phyloP scores from a whole-genome alignment of 2,113 vertebrate species.

The Sylvia atricapilla region DNA sequence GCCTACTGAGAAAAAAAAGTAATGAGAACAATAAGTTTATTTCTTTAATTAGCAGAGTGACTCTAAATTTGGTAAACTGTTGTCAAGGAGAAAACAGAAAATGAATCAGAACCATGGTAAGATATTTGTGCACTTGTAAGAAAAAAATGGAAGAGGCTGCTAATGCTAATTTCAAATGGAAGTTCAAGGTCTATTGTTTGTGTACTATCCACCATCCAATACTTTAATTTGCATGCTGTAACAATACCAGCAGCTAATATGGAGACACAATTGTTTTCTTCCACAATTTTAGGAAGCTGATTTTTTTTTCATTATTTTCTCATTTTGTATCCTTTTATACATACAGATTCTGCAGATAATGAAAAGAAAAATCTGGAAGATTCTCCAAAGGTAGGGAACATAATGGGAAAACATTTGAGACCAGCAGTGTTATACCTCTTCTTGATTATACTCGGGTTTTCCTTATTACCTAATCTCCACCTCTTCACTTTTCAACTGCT shows the following conservation, averaged over 20 bases:
- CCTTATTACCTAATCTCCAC: background rate
- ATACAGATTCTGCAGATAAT: slow-evolving; percentile 17
- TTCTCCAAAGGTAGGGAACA: background rate
- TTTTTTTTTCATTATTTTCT: background rate
- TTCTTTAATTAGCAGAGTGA: slow-evolving; percentile 6
- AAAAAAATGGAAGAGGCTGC: background rate
- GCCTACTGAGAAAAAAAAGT: background rate
- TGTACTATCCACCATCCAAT: slow-evolving; percentile 8
- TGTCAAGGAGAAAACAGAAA: slow-evolving; percentile 2
- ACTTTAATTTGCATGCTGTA: slow-evolving; percentile 26
- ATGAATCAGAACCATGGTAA: background rate
- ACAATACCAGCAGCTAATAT: slow-evolving; percentile 23
- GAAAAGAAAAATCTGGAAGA: background rate
- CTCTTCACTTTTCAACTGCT: background rate
- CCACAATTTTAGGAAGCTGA: slow-evolving; percentile 49
- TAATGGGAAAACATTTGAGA: background rate
- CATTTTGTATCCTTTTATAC: slow-evolving; percentile 25
- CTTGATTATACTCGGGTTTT: background rate
- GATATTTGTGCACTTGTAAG: background rate
- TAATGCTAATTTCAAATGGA: slow-evolving; percentile 38
- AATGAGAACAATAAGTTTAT: slow-evolving; percentile 7
- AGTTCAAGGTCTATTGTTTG: slow-evolving; percentile 53
- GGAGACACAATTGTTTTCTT: slow-evolving; percentile 49
- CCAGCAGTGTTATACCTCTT: background rate
- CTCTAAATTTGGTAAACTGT: slow-evolving; percentile 28